Base-by-base conservation (phyloP, 1,140 invertebrate species). In the Megalopta genalis region DNA sequence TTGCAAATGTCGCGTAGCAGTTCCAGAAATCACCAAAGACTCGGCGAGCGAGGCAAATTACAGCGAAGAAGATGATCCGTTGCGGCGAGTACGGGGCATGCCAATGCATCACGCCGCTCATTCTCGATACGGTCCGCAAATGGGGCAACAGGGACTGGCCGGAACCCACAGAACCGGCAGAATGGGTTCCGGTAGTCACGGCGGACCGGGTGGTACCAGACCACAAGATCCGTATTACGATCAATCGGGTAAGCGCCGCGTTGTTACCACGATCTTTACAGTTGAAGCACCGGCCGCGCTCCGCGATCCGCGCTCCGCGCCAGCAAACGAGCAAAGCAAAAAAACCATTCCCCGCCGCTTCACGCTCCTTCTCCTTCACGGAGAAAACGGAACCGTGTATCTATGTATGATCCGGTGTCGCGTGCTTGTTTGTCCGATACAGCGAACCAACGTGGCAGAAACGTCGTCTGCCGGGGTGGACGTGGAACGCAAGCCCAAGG, bases 11-110 rank as follows among this genome's bases (percentile, higher is more conserved):
- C 77, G 93, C 91, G 91, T 92, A 93, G 95, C 95, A 90, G 94
- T 95, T 94, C 89, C 94, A 95, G 97, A 98, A 95, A 98, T 98
- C 88, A 98, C 97, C 85, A 96, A 97, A 94, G 97, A 98, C 92
- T 95, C 95, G 79, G 93, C 92, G 14, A 94, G 94, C 81, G 95
- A 95, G 80, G 93, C 92, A 23, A 95, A 94, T 89, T 93, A 94
- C 81, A 93, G 92, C 79, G 93, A 93, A 77, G 94, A 94, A 87
- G 95, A 95, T 10, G 91, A 91, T 82, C 83, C 93, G 88, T 85
- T 93, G 89, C 89, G 89, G 54, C 88, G 90, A 78, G 81, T 77
- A 23, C 86, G 90, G 12, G 85, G 83, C 57, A 88, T 89, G 75
- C 85, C 74, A 10, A 67, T 85, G 42, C 88, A 89, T 77, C 91